These are phyloP conservation scores for Gastrophysa polygoni DNA, from an alignment of 2,888 invertebrate genomes.

Conservation along the genomic window DNA sequence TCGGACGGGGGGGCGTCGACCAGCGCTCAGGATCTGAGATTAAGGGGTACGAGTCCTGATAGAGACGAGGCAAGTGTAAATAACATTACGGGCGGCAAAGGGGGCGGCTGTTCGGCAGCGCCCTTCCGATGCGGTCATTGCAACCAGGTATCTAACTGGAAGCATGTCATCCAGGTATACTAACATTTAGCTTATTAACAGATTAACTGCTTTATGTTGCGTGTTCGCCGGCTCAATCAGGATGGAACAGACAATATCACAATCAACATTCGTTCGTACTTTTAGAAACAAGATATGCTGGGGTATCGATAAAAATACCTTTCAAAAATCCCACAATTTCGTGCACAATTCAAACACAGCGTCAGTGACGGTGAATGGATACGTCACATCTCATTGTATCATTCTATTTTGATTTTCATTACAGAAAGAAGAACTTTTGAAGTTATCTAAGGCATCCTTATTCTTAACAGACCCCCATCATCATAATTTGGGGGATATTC, in stretches of 20 bases:
- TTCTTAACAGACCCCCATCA: too few relatives aligned
- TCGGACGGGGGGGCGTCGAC: constrained; percentile 7
- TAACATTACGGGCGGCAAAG: constrained; percentile 50
- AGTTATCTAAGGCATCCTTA: too few relatives aligned
- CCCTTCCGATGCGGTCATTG: constrained; percentile 78
- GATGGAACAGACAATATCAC: not conserved
- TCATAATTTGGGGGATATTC: too few relatives aligned
- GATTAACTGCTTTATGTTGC: constrained; percentile 33
- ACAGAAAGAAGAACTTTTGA: too few relatives aligned
- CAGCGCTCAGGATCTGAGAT: constrained; percentile 39
- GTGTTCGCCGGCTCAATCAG: constrained; percentile 12
- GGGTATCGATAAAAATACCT: too few relatives aligned
- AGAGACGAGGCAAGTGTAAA: constrained; percentile 63
- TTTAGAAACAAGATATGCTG: too few relatives aligned
- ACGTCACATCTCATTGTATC: too few relatives aligned
- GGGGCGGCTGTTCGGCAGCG: constrained; percentile 58
- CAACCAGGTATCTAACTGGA: constrained; percentile 83
- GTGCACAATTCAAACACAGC: too few relatives aligned
- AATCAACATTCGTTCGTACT: too few relatives aligned
- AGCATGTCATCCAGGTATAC: constrained; percentile 84
- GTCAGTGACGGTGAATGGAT: too few relatives aligned
- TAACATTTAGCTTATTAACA: constrained; percentile 57
- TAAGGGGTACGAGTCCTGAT: constrained; percentile 52
- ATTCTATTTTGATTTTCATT: too few relatives aligned
- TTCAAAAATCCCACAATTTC: too few relatives aligned